Conservation (phyloP, 1,140 invertebrate genomes). For the Formica selysi region DNA sequence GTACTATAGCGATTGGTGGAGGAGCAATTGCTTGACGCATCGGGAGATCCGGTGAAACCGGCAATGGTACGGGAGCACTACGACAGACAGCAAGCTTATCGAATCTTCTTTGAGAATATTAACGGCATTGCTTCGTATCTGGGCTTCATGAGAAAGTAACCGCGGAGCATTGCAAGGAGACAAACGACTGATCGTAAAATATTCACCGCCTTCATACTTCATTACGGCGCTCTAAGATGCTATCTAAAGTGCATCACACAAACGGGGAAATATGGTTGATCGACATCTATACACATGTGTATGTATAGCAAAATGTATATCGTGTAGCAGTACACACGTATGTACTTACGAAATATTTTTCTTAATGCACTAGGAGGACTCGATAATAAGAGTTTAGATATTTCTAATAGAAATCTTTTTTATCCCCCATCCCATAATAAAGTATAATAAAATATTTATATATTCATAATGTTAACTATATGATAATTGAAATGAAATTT, state of each 20-base stretch:
- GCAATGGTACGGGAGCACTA: constrained; percentile 64
- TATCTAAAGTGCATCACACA: background rate
- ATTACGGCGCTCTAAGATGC: constrained; percentile 18
- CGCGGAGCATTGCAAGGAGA: constrained; percentile 15
- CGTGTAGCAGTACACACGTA: background rate
- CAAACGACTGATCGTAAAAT: constrained; percentile 44
- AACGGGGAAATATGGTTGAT: constrained; percentile 5
- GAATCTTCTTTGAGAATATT: constrained; percentile 76
- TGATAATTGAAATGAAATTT: constrained; percentile 1
- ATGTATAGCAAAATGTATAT: constrained; percentile 10
- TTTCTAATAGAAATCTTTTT: background rate
- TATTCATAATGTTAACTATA: background rate
- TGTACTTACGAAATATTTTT: constrained; percentile 4
- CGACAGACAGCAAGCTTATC: constrained; percentile 64
- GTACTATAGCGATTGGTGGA: constrained; percentile 76
- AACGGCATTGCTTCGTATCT: constrained; percentile 75
- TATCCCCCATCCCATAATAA: background rate
- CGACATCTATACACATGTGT: background rate
- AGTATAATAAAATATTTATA: background rate
- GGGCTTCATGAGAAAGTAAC: constrained; percentile 73
- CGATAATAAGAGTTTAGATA: constrained; percentile 6
- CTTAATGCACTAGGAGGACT: background rate
- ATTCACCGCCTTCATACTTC: constrained; percentile 16
- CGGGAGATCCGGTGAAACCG: constrained; percentile 50
- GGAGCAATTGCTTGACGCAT: constrained; percentile 68